Evolutionary conservation across 2,888 invertebrate genomes (phyloP).

Genomic region (Drosophila sordidula): DNA sequence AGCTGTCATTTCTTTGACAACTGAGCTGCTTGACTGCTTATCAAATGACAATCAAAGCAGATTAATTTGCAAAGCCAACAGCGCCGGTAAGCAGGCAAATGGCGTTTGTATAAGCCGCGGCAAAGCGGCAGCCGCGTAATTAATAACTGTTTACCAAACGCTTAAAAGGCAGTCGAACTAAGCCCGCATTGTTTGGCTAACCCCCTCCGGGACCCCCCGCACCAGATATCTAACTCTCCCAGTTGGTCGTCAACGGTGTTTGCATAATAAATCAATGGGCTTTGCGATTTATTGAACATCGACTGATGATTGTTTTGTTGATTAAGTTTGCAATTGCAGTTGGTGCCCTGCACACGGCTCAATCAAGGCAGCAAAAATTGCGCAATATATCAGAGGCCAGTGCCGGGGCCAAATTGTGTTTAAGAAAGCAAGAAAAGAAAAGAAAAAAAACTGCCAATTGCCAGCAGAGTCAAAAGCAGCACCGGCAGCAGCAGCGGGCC

Average conservation of each 20-base stretch:
- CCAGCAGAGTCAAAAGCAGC: conserved; percentile 29
- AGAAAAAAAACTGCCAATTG: conserved; percentile 41
- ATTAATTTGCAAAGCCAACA: conserved; percentile 63
- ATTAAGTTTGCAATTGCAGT: conserved; percentile 63
- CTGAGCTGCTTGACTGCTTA: conserved; percentile 34
- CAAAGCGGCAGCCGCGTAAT: conserved; percentile 57
- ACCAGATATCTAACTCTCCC: background rate
- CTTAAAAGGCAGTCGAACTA: conserved; percentile 61
- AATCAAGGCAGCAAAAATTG: conserved; percentile 53
- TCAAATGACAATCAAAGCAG: conserved; percentile 74
- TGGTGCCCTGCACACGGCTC: conserved; percentile 26
- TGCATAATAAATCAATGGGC: conserved; percentile 72
- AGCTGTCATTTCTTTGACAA: conserved; percentile 61
- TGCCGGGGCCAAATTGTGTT: conserved; percentile 39
- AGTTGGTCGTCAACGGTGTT: conserved; percentile 44
- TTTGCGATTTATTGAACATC: conserved; percentile 37
- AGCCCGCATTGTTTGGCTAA: conserved; percentile 32
- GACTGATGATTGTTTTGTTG: conserved; percentile 66
- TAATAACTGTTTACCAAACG: conserved; percentile 75
- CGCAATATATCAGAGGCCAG: conserved; percentile 49
- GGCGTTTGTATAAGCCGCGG: conserved; percentile 59
- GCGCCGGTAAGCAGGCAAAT: conserved; percentile 46
- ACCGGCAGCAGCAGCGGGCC: conserved; percentile 25
- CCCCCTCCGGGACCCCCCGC: background rate
- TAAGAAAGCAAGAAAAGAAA: conserved; percentile 15